Evolutionary conservation across 2,113 vertebrate genomes (phyloP).

Genomic region (Oncorhynchus mykiss): DNA sequence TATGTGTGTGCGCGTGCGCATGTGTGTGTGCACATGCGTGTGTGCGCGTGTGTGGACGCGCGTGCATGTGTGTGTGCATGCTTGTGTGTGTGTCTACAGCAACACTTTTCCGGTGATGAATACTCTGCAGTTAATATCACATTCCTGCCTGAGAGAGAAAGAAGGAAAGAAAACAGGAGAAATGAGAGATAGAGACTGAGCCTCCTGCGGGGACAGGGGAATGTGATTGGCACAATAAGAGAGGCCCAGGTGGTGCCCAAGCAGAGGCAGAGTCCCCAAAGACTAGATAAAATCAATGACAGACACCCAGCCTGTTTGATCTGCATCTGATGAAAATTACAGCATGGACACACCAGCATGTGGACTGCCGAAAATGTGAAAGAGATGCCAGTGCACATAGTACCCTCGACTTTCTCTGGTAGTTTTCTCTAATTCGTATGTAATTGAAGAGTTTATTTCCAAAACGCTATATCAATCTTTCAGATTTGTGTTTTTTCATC

Average conservation of each 20-base stretch:
- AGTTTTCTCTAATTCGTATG: background rate
- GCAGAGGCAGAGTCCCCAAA: conserved; percentile 63
- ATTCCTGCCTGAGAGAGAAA: too few species aligned
- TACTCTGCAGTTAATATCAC: too few species aligned
- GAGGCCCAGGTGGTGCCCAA: conserved; percentile 60
- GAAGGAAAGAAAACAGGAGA: conserved; percentile 7
- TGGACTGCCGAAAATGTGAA: conserved; percentile 13
- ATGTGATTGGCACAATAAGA: conserved; percentile 44
- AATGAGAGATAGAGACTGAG: background rate
- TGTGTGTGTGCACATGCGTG: too few species aligned
- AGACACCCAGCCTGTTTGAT: conserved; percentile 59
- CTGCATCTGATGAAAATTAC: conserved; percentile 71
- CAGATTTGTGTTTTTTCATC: too few species aligned
- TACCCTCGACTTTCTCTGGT: background rate
- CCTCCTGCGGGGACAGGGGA: conserved; percentile 22
- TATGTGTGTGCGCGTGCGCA: too few species aligned
- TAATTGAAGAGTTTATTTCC: background rate
- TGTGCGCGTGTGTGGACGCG: too few species aligned
- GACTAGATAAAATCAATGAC: conserved; percentile 70
- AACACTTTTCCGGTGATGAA: too few species aligned
- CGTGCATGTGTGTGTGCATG: too few species aligned
- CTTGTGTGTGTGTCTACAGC: too few species aligned
- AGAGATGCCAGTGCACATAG: background rate
- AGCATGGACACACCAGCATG: conserved; percentile 49
- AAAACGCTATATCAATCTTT: too few species aligned